Percentiles rank a stretch among this genome's conserved stretches.
Conservation (phyloP, 2,888 invertebrate species). For the Diogma glabrata region DNA sequence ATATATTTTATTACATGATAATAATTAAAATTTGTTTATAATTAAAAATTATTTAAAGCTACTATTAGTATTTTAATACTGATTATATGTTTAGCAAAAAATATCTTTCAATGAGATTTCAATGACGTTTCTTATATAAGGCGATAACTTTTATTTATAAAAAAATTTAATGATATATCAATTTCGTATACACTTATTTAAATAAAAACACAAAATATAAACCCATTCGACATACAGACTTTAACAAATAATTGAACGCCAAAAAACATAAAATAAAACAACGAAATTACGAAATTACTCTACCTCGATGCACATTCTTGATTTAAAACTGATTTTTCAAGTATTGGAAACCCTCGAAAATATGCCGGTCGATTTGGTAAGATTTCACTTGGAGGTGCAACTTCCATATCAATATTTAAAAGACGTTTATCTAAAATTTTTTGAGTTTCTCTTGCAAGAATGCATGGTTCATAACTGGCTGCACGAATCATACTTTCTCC, state of each 20-base stretch:
- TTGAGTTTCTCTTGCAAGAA: constrained; percentile 52
- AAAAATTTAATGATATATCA: too few relatives aligned
- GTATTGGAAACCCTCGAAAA: constrained; percentile 71
- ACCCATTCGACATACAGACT: too few relatives aligned
- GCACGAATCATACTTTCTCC: constrained; percentile 62
- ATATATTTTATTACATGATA: constrained; percentile 2
- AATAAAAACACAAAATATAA: too few relatives aligned
- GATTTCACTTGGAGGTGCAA: constrained; percentile 68
- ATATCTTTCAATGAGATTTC: too few relatives aligned
- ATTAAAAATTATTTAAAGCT: too few relatives aligned
- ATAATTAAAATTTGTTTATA: not conserved
- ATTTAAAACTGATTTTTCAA: constrained; percentile 64
- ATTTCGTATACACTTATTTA: too few relatives aligned
- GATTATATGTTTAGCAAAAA: too few relatives aligned
- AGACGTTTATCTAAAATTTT: constrained; percentile 49
- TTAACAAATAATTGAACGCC: too few relatives aligned
- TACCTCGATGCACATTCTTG: constrained; percentile 60
- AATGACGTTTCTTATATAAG: too few relatives aligned
- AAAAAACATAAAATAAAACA: too few relatives aligned
- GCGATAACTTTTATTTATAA: too few relatives aligned
- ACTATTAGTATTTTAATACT: too few relatives aligned
- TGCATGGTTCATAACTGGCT: constrained; percentile 61
- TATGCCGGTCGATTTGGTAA: constrained; percentile 60
- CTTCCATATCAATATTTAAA: constrained; percentile 67
- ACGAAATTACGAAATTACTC: constrained; percentile 22